phyloP scores from a whole-genome alignment of 2,888 invertebrate species.

The Pasiphila rectangulata region DNA sequence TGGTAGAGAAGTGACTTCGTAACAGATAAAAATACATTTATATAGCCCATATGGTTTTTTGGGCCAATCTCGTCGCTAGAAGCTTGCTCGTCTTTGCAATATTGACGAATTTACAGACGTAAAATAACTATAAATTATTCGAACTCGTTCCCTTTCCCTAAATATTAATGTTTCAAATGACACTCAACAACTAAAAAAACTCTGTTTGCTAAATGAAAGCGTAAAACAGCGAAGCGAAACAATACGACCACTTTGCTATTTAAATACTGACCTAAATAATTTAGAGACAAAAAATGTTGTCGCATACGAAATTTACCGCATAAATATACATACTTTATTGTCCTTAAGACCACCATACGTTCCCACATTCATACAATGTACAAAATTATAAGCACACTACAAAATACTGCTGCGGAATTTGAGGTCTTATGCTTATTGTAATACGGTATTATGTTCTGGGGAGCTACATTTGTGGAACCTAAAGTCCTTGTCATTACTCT shows the following conservation, averaged over 20 bases:
- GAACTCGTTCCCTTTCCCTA: neutral
- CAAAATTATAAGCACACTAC: conserved; percentile 24
- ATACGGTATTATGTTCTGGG: conserved; percentile 13
- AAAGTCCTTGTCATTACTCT: conserved; percentile 7
- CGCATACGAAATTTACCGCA: conserved; percentile 45
- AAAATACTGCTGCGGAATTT: conserved; percentile 1
- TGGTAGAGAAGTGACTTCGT: too few relatives aligned
- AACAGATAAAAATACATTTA: too few relatives aligned
- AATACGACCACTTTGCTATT: conserved; percentile 38
- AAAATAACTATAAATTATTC: conserved; percentile 2
- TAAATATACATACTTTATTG: conserved; percentile 46
- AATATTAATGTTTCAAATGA: conserved; percentile 6
- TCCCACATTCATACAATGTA: conserved; percentile 41
- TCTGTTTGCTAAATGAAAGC: conserved; percentile 27
- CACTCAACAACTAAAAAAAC: conserved; percentile 12
- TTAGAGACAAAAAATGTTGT: conserved; percentile 37
- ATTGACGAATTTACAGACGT: too few relatives aligned
- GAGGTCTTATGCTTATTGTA: neutral
- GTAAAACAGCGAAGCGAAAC: conserved; percentile 26
- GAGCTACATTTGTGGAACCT: neutral
- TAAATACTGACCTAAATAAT: conserved; percentile 49
- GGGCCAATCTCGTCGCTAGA: too few relatives aligned
- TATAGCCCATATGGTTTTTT: too few relatives aligned
- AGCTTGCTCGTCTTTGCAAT: too few relatives aligned
- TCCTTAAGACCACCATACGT: conserved; percentile 35